Percentiles rank a stretch among this genome's conserved stretches.
Conservation (phyloP, 2,888 invertebrate genomes). For the Plebejus argus region DNA sequence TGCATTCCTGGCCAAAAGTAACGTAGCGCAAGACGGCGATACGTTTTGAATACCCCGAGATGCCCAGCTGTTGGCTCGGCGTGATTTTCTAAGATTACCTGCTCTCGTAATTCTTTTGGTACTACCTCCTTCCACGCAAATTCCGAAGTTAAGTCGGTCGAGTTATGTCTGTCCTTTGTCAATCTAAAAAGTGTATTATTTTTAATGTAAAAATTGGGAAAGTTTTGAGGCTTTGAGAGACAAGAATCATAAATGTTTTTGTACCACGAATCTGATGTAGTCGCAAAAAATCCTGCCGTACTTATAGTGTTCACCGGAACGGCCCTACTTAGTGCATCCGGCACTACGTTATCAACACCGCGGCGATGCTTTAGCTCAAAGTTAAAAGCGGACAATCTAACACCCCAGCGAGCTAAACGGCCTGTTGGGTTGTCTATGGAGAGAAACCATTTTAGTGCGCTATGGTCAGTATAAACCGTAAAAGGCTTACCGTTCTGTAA, state of each 20-base stretch:
- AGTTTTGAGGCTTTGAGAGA: not conserved
- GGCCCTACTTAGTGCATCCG: conserved; percentile 41
- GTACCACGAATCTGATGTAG: not conserved
- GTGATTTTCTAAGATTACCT: not conserved
- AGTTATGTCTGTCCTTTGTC: not conserved
- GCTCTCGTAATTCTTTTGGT: not conserved
- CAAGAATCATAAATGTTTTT: not conserved
- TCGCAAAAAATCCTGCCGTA: not conserved
- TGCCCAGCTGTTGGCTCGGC: conserved; percentile 41
- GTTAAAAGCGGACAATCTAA: conserved; percentile 42
- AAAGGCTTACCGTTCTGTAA: conserved; percentile 44
- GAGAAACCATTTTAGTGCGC: conserved; percentile 44
- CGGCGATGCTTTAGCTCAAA: conserved; percentile 43
- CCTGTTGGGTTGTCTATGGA: conserved; percentile 44
- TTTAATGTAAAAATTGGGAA: not conserved
- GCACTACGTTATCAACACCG: conserved; percentile 44
- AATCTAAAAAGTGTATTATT: not conserved
- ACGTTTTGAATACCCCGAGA: conserved; percentile 45
- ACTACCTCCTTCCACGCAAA: not conserved
- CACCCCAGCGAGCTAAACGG: conserved; percentile 45
- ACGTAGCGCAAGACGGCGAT: conserved; percentile 34
- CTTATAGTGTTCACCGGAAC: not conserved
- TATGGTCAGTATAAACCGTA: conserved; percentile 45
- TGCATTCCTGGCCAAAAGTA: too few species aligned
- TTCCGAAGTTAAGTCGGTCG: not conserved